phyloP scores from a whole-genome alignment of 2,113 vertebrate genomes.

The Galbula dea region DNA sequence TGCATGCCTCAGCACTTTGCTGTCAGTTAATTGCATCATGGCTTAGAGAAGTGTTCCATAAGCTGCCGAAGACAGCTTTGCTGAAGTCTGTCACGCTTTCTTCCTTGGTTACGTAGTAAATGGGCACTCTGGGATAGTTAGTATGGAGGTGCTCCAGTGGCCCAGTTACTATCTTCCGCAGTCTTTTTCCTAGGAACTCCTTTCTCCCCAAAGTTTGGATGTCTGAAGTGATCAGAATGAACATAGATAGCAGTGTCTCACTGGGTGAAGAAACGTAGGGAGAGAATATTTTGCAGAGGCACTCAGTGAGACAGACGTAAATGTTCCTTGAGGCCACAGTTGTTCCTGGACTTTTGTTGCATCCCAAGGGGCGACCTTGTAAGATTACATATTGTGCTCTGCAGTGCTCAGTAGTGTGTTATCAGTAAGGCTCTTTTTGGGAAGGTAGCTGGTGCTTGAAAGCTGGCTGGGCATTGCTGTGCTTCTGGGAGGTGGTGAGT shows the following conservation, averaged over 20 bases:
- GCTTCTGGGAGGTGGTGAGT: too few species aligned
- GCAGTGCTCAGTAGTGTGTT: background rate
- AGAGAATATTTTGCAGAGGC: background rate
- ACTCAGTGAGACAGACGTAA: background rate
- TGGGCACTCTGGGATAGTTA: constrained; percentile 50
- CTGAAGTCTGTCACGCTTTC: constrained; percentile 51
- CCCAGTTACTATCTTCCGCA: constrained; percentile 3
- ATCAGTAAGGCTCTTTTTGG: background rate
- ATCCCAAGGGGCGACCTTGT: background rate
- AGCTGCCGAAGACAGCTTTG: constrained; percentile 65
- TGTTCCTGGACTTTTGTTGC: background rate
- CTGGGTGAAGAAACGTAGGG: background rate
- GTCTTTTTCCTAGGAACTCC: constrained; percentile 2
- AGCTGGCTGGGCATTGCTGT: too few species aligned
- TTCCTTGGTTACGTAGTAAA: constrained; percentile 49
- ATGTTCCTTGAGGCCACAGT: background rate
- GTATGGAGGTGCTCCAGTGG: constrained; percentile 31
- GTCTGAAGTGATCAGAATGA: too few species aligned
- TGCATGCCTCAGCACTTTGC: constrained; percentile 70
- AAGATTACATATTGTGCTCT: background rate
- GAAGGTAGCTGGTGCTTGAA: too few species aligned
- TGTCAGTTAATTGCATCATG: constrained; percentile 69
- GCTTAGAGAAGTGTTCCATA: constrained; percentile 60
- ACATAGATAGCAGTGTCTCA: background rate
- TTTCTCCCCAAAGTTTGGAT: background rate